These are phyloP conservation scores for Andrena fulva DNA, from an alignment of 2,888 invertebrate genomes.

Conservation along the genomic window DNA sequence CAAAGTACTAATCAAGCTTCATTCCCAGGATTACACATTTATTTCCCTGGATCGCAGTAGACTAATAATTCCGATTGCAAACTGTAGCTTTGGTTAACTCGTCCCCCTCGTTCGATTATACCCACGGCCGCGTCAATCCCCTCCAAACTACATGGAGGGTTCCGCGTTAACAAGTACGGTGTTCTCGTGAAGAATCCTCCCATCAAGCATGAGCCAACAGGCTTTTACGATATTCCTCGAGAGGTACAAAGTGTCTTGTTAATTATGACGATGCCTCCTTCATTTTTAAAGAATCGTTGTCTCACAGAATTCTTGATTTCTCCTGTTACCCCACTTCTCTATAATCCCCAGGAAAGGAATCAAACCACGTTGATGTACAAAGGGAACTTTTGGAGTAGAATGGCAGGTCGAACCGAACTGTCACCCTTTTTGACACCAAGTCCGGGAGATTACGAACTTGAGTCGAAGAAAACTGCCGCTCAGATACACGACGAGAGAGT, in stretches of 20 bases:
- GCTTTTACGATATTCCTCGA: conserved; percentile 58
- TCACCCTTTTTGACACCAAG: conserved; percentile 56
- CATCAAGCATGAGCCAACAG: conserved; percentile 5
- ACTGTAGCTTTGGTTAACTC: conserved; percentile 57
- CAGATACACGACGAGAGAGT: conserved; percentile 62
- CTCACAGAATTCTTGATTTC: background rate
- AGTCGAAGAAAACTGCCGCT: conserved; percentile 47
- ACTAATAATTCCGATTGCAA: background rate
- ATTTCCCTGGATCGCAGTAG: too few relatives aligned
- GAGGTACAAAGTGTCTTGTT: conserved; percentile 42
- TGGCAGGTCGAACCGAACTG: conserved; percentile 70
- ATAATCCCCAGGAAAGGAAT: conserved; percentile 65
- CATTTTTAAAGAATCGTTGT: background rate
- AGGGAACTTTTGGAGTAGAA: conserved; percentile 76
- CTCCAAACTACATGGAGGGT: conserved; percentile 56
- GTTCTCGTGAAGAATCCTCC: conserved; percentile 46
- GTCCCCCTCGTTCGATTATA: conserved; percentile 49
- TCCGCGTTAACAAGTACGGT: conserved; percentile 43
- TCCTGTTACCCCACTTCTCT: background rate
- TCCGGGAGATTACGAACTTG: conserved; percentile 70
- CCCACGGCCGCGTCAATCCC: conserved; percentile 42
- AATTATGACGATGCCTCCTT: background rate
- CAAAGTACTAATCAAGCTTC: conserved; percentile 56
- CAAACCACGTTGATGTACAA: conserved; percentile 68
- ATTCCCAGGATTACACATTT: too few relatives aligned